Evolutionary conservation across 1,140 invertebrate species (phyloP).

Genomic region (Linepithema humile): DNA sequence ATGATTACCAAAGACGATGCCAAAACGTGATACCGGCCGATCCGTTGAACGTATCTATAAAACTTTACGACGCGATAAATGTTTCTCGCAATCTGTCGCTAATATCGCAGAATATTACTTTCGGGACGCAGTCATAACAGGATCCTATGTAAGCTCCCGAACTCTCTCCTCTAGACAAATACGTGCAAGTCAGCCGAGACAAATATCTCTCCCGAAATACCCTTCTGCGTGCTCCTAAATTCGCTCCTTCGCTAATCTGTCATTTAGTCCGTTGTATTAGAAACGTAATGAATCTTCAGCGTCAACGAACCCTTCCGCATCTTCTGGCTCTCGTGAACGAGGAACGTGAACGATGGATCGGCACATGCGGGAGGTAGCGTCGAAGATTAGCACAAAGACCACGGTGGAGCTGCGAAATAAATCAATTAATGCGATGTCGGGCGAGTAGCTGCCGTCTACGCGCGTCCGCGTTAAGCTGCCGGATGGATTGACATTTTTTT

Average conservation of each 20-base stretch:
- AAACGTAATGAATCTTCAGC: slow-evolving; percentile 45
- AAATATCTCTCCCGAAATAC: slow-evolving; percentile 16
- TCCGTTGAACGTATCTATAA: slow-evolving; percentile 30
- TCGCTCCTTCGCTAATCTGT: slow-evolving; percentile 29
- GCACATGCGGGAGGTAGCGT: neutral
- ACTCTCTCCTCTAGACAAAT: slow-evolving; percentile 8
- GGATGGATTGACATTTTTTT: slow-evolving; percentile 47
- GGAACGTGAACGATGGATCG: slow-evolving; percentile 38
- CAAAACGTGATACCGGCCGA: neutral
- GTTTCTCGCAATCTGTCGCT: neutral
- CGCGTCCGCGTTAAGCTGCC: slow-evolving; percentile 57
- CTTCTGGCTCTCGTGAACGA: slow-evolving; percentile 2
- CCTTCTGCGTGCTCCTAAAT: neutral
- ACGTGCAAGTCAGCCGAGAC: slow-evolving; percentile 39
- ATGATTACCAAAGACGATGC: neutral
- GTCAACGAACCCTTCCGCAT: slow-evolving; percentile 32
- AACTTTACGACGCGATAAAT: slow-evolving; percentile 39
- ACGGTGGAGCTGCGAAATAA: slow-evolving; percentile 56
- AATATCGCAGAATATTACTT: slow-evolving; percentile 1
- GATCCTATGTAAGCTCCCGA: neutral
- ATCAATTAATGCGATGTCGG: slow-evolving; percentile 63
- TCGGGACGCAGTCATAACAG: neutral
- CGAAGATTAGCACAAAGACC: slow-evolving; percentile 46
- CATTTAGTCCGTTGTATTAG: slow-evolving; percentile 30
- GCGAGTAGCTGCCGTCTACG: slow-evolving; percentile 26